A percentile compares a stretch with the other conserved stretches of the same genome.
These are phyloP conservation scores for Aphaenogaster ashmeadi DNA, from an alignment of 1,140 invertebrate genomes.

Conservation along the genomic window DNA sequence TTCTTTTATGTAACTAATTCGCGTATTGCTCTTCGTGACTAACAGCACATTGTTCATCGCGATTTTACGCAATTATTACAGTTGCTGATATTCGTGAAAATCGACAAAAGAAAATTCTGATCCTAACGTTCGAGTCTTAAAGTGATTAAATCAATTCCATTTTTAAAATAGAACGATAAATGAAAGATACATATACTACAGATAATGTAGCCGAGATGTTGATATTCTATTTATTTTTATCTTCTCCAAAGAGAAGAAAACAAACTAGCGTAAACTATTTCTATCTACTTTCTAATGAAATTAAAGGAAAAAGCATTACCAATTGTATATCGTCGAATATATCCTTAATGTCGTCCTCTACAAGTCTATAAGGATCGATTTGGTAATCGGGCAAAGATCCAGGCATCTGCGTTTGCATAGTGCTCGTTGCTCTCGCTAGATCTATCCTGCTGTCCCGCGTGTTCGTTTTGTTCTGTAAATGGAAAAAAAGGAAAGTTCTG, in stretches of 20 bases:
- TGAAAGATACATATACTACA: neutral
- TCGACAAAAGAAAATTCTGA: neutral
- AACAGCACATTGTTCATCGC: neutral
- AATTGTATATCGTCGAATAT: slow-evolving; percentile 91
- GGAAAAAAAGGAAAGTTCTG: slow-evolving; percentile 36
- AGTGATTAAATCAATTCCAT: neutral
- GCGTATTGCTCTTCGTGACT: neutral
- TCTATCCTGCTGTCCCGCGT: slow-evolving; percentile 80
- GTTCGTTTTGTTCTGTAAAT: slow-evolving; percentile 77
- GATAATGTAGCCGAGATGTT: neutral
- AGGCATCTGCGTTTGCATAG: slow-evolving; percentile 90
- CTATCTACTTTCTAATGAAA: neutral
- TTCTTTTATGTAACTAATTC: slow-evolving; percentile 57
- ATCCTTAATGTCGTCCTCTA: slow-evolving; percentile 93
- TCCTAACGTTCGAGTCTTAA: neutral
- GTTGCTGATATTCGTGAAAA: neutral
- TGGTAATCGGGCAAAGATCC: slow-evolving; percentile 92
- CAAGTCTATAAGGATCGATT: slow-evolving; percentile 94
- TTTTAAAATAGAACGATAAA: neutral
- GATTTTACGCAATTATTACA: slow-evolving; percentile 14
- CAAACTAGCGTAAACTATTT: neutral
- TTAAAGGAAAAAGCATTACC: slow-evolving; percentile 86
- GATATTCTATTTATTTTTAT: slow-evolving; percentile 10
- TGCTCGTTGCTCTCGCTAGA: slow-evolving; percentile 87
- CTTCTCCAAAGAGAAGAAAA: neutral